phyloP scores from a whole-genome alignment of 2,888 invertebrate species.

The Troides helena region DNA sequence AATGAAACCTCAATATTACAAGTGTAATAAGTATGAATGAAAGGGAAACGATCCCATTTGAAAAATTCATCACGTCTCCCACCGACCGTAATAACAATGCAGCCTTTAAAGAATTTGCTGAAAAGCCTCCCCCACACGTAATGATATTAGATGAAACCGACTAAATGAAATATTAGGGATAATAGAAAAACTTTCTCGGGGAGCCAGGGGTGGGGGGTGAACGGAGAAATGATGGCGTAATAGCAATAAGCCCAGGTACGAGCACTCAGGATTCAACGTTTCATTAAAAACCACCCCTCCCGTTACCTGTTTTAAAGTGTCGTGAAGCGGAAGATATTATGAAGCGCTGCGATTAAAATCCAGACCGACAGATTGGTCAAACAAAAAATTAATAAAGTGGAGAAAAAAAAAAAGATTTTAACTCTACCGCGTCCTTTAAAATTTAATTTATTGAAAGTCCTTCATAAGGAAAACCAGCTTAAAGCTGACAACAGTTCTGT shows the following conservation, averaged over 20 bases:
- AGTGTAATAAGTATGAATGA: constrained; percentile 27
- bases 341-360: constrained; percentile 35
- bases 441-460: not conserved
- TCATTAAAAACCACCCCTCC: constrained; percentile 45
- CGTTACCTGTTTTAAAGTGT: constrained; percentile 34
- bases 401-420: not conserved
- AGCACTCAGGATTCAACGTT: constrained; percentile 37
- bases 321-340: constrained; percentile 35
- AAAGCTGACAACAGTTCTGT: not conserved
- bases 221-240: constrained; percentile 40
- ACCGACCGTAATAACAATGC: constrained; percentile 34
- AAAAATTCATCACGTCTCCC: constrained; percentile 30
- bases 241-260: constrained; percentile 45
- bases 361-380: constrained; percentile 32
- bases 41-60: constrained; percentile 27
- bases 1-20: constrained; percentile 17
- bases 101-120: constrained; percentile 37
- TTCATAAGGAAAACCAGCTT: not conserved
- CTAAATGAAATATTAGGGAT: constrained; percentile 59
- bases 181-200: constrained; percentile 52
- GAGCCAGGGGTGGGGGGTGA: constrained; percentile 33
- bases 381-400: constrained; percentile 14
- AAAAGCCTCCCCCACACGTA: constrained; percentile 36
- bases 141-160: constrained; percentile 50
- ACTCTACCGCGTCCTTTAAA: not conserved